These are phyloP conservation scores for Electrona antarctica DNA, from an alignment of 2,113 vertebrate genomes.

Conservation along the genomic window DNA sequence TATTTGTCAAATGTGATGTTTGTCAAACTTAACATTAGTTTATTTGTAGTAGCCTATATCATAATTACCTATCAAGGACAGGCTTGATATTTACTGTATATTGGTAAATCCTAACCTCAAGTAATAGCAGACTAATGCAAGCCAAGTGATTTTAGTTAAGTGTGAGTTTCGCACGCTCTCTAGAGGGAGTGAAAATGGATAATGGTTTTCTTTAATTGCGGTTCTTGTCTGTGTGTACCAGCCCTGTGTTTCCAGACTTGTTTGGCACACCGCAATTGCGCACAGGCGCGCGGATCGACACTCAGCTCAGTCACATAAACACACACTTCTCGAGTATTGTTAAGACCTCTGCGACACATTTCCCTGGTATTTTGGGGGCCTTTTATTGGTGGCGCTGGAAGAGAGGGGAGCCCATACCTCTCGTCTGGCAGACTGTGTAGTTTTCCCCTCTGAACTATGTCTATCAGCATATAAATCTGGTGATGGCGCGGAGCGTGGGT, in stretches of 20 bases:
- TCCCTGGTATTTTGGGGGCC: constrained; percentile 23
- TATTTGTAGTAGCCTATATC: no score
- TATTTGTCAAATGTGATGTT: neutral
- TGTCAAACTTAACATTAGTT: no score
- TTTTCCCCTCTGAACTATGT: constrained; percentile 53
- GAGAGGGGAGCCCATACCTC: constrained; percentile 29
- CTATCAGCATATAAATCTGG: constrained; percentile 66
- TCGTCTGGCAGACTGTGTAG: constrained; percentile 63
- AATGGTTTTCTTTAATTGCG: constrained; percentile 52
- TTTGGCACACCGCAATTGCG: constrained; percentile 44
- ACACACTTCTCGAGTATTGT: constrained; percentile 23
- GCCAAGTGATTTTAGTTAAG: no score
- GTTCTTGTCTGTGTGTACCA: constrained; percentile 47
- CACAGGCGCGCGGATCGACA: constrained; percentile 32
- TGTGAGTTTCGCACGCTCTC: no score
- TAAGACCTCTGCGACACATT: constrained; percentile 19
- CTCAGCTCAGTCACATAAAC: neutral
- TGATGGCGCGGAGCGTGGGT: constrained; percentile 46
- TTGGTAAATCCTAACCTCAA: no score
- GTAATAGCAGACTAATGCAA: no score
- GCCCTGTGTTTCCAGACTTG: constrained; percentile 60
- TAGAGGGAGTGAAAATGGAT: no score
- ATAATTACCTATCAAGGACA: no score
- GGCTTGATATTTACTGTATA: no score
- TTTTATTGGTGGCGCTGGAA: constrained; percentile 37